Base-by-base conservation (phyloP, 2,888 invertebrate species). In the Clanis bilineata region DNA sequence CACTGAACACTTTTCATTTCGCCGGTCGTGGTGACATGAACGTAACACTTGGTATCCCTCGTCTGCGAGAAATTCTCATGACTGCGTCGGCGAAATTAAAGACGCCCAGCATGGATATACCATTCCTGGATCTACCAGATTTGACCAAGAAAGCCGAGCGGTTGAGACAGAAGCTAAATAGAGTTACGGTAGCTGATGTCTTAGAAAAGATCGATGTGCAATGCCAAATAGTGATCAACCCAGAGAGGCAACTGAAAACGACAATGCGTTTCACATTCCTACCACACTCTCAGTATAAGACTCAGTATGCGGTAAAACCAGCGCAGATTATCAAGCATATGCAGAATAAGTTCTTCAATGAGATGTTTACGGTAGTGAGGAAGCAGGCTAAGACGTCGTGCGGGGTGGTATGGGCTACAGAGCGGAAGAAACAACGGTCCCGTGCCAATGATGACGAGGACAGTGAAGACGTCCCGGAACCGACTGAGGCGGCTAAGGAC, bases 1-100 rank as follows among this genome's bases (percentile, higher is more conserved):
- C 99, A 76, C 90, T 99, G 82, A 99, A 99, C 86, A 99, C 99
- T 43, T 99, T 99, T 88, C 99, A 99, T 83, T 99, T 99, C 85
- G 99, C 99, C 74, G 99, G 99, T 80, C 95, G 99, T 89, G 99
- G 99, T 93, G 99, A 99, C 90, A 99, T 99, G 99, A 99, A 99
- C 93, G 99, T 99, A 0, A 99, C 99, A 0, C 93, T 99, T n/a
- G 99, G 99, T 93, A 99, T 99, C 73, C 99, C 99, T 0, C 95
- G 99, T 71, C 93, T 99, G 4, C 92, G 98, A 71, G 99, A 99
- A 94, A 98, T 99, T 71, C 92, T 99, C 0, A 99, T 99, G 99
- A 95, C 96, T 75, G 99, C 98, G 0, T 96, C 98, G 0, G 95
- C 94, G n/a, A 96, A 95, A 63, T 96, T 99, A 10, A 97, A 98